phyloP scores from a whole-genome alignment of 2,888 invertebrate species.

The Ectemnius cavifrons region DNA sequence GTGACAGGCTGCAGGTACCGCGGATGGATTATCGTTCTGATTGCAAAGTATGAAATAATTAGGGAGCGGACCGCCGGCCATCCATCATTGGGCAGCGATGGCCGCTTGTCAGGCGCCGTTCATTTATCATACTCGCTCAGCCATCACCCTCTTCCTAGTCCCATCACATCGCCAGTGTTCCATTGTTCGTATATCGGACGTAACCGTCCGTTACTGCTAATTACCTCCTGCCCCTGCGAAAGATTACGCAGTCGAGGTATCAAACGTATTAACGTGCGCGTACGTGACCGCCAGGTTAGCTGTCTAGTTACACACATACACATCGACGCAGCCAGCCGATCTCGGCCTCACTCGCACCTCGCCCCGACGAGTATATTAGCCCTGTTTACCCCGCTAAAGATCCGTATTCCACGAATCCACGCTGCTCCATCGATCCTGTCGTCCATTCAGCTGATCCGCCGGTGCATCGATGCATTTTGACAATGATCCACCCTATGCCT shows the following conservation, averaged over 20 bases:
- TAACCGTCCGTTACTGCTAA: constrained; percentile 73
- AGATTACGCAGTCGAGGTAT: constrained; percentile 70
- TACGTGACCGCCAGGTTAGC: constrained; percentile 3
- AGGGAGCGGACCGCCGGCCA: constrained; percentile 75
- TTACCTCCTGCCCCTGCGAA: constrained; percentile 69
- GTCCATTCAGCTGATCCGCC: constrained; percentile 27
- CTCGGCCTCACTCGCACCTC: no score
- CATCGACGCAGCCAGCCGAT: background rate
- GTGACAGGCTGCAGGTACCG: constrained; percentile 73
- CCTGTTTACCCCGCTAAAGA: constrained; percentile 57
- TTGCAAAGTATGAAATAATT: constrained; percentile 79
- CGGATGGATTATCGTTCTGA: constrained; percentile 77
- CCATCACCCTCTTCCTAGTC: constrained; percentile 70
- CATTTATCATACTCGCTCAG: constrained; percentile 78
- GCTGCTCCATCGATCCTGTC: constrained; percentile 33
- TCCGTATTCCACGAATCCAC: constrained; percentile 34
- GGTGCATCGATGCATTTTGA: constrained; percentile 35
- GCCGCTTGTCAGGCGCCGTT: constrained; percentile 75
- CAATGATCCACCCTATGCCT: constrained; percentile 32
- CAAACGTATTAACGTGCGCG: constrained; percentile 65
- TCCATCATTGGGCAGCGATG: constrained; percentile 75
- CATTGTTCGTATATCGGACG: constrained; percentile 65
- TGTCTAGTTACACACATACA: constrained; percentile 19
- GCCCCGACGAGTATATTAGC: constrained; percentile 55
- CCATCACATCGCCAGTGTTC: constrained; percentile 66